Conservation (phyloP, 2,797 vertebrate genomes). For the Dendrocincla tyrannina region DNA sequence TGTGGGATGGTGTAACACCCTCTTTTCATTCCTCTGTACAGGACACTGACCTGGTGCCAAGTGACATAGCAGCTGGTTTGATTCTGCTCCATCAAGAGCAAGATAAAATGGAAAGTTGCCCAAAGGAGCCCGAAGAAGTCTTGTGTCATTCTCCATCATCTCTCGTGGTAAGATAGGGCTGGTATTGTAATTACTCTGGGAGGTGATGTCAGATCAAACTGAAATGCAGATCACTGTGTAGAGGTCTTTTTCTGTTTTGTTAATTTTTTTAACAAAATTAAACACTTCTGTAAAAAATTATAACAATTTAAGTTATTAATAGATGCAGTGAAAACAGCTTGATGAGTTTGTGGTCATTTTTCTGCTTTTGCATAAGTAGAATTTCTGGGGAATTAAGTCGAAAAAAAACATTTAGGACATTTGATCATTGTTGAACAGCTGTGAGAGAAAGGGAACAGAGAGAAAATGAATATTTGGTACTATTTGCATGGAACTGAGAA, state of each 20-base stretch:
- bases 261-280: neutral
- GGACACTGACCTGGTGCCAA: constrained; percentile 96
- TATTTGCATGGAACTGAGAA: neutral
- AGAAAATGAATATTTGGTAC: neutral
- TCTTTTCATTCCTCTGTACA: constrained; percentile 54
- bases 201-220: neutral
- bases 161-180: constrained; percentile 75
- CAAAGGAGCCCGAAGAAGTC: constrained; percentile 81
- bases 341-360: neutral
- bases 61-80: constrained; percentile 94
- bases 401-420: neutral
- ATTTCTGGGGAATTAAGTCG: neutral
- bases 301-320: neutral
- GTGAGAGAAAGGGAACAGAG: neutral
- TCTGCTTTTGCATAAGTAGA: neutral
- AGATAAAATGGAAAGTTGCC: constrained; percentile 83
- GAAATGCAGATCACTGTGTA: neutral
- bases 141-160: constrained; percentile 79
- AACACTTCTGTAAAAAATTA: neutral
- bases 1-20: neutral
- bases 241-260: neutral
- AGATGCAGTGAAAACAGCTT: neutral
- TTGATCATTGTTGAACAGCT: neutral
- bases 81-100: constrained; percentile 95
- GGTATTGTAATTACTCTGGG: neutral